Evolutionary conservation across 1,140 invertebrate genomes (phyloP), one percentile per base, ranked within the genome.

Genomic region (Aphaenogaster ashmeadi): DNA sequence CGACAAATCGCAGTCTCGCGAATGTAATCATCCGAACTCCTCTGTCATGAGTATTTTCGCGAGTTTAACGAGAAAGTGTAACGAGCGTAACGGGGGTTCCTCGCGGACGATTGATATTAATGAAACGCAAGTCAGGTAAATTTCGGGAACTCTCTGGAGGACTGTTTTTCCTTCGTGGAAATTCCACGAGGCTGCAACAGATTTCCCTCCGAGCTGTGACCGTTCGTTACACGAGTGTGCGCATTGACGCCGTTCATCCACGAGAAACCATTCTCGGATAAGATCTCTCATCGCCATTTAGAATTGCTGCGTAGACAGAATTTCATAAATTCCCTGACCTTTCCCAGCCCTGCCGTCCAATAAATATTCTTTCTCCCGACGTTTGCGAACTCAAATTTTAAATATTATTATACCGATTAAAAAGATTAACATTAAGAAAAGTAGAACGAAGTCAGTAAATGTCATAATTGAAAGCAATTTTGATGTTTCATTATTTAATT

Each of bases 231-330:
- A 79, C 9, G 21, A 67, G 64, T 50, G 36, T 33, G 50, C n/a
- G 38, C 64, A 27, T 54, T 2, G 36, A 44, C 50, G 36, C 21
- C 38, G 52, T 75, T 75, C 36, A 36, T 78, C 21, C 64, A 27
- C 47, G 38, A 72, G 36, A 54, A 81, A 71, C 7, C n/a, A 71
- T 52, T 71, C 6, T 56, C 50, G 18, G 66, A 72, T 81, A 81
- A 71, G 52, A 81, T 72, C 79, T 81, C 66, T 72, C 66, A 27
- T 81, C 38, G 79, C 78, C n/a, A 72, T 81, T 81, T 41, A 52
- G 66, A 44, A 71, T 81, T 81, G 66, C 50, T 44, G 27, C 66
- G 36, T 69, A 72, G 79, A 81, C 38, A 71, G 64, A 72, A 81
- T 80, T 80, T 67, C 47, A 47, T 81, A 72, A 44, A 81, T 56